phyloP scores from a whole-genome alignment of 2,113 vertebrate species.

The Lagopus leucura region DNA sequence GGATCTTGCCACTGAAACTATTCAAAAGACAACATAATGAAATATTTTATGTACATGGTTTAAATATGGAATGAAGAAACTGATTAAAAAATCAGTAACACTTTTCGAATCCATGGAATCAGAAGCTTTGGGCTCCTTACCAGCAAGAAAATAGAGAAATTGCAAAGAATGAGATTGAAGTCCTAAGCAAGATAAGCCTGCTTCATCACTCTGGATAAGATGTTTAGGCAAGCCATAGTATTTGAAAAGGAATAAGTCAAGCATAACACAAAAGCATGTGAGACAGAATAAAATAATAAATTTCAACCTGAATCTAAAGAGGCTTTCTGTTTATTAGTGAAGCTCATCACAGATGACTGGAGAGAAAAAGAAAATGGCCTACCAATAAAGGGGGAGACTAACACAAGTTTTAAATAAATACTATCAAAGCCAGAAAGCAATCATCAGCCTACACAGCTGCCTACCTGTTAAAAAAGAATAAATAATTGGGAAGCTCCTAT shows the following conservation, averaged over 20 bases:
- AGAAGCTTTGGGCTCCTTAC: neutral
- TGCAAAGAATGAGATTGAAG: neutral
- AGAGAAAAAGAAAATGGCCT: neutral
- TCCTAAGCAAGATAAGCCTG: neutral
- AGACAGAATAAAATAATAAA: neutral
- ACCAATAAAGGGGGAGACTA: neutral
- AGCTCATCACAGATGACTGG: neutral
- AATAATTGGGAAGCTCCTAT: slow-evolving; percentile 27
- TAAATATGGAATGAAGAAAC: neutral
- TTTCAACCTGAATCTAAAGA: slow-evolving; percentile 4
- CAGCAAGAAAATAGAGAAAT: neutral
- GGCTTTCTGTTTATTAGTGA: neutral
- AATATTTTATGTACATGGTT: neutral
- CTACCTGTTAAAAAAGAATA: slow-evolving; percentile 32
- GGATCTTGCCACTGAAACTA: neutral
- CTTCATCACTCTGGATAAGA: neutral
- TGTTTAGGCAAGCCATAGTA: neutral
- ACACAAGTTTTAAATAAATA: slow-evolving; percentile 15
- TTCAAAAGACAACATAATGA: neutral
- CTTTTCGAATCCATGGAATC: neutral
- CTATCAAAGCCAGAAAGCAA: neutral
- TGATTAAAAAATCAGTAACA: neutral
- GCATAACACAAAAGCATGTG: neutral
- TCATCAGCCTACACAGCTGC: neutral
- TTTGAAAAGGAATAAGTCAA: neutral